These are phyloP conservation scores for Parambassis ranga DNA, from an alignment of 2,797 vertebrate genomes.

Conservation along the genomic window DNA sequence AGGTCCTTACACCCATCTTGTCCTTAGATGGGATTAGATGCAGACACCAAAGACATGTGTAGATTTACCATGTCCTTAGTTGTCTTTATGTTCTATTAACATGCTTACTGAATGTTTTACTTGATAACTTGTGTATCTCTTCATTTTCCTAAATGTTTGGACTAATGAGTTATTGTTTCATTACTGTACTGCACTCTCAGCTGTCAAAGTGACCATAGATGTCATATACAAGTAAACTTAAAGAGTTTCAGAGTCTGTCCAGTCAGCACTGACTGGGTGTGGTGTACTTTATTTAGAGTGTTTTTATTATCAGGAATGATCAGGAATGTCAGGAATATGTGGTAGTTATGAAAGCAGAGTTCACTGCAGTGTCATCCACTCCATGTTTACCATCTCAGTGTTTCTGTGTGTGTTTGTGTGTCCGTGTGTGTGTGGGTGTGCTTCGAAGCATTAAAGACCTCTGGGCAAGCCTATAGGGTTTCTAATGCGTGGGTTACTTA, in stretches of 20 bases:
- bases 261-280: background rate
- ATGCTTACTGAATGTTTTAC: no score
- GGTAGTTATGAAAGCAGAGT: slow-evolving; percentile 49
- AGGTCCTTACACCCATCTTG: no score
- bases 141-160: background rate
- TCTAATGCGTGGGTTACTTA: slow-evolving; percentile 44
- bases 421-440: slow-evolving; percentile 17
- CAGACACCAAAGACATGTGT: no score
- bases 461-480: slow-evolving; percentile 23
- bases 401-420: slow-evolving; percentile 21
- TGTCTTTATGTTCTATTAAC: no score
- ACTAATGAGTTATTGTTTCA: background rate
- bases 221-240: slow-evolving; percentile 6
- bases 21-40: no score
- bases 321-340: slow-evolving; percentile 25
- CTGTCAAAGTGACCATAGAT: background rate
- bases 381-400: slow-evolving; percentile 46
- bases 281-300: background rate
- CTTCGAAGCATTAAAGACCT: slow-evolving; percentile 23
- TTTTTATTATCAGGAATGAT: slow-evolving; percentile 16
- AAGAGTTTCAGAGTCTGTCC: background rate
- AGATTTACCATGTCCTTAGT: no score
- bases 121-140: background rate
- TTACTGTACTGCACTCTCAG: no score
- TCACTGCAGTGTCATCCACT: slow-evolving; percentile 3